phyloP scores from a whole-genome alignment of 2,888 invertebrate species.

The Chymomyza fuscimana region DNA sequence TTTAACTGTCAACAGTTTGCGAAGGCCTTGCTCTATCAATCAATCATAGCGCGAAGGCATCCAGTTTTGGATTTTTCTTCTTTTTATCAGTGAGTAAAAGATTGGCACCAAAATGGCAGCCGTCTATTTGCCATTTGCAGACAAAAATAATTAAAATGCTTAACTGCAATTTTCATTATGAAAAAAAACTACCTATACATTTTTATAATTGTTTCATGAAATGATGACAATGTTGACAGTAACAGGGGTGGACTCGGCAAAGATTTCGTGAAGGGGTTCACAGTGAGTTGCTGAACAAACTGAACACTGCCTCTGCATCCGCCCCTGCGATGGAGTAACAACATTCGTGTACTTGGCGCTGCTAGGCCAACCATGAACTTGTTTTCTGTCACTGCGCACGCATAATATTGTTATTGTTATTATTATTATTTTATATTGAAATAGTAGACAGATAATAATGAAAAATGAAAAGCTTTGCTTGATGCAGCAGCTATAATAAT shows the following conservation, averaged over 20 bases:
- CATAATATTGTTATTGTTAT: background rate
- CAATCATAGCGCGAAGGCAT: background rate
- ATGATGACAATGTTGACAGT: conserved; percentile 32
- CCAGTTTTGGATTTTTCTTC: background rate
- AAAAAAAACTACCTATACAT: conserved; percentile 25
- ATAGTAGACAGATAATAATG: background rate
- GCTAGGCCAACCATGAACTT: conserved; percentile 63
- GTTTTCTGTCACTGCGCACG: conserved; percentile 58
- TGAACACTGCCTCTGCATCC: no score
- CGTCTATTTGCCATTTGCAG: conserved; percentile 50
- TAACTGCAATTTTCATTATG: conserved; percentile 39
- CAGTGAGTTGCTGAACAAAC: no score
- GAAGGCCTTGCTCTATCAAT: background rate
- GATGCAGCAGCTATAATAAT: background rate
- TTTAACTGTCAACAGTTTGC: conserved; percentile 54
- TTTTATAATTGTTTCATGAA: conserved; percentile 53
- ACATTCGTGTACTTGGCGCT: conserved; percentile 24
- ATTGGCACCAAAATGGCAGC: background rate
- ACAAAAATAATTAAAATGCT: conserved; percentile 63
- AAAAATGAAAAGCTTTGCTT: background rate
- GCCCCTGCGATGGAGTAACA: conserved; percentile 27
- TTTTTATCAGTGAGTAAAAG: background rate
- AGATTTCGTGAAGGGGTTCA: no score
- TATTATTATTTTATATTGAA: background rate
- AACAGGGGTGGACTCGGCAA: no score